Percentiles rank a stretch among this genome's conserved stretches.
Conservation (phyloP, 1,140 invertebrate species). For the Phocides pigmalion region DNA sequence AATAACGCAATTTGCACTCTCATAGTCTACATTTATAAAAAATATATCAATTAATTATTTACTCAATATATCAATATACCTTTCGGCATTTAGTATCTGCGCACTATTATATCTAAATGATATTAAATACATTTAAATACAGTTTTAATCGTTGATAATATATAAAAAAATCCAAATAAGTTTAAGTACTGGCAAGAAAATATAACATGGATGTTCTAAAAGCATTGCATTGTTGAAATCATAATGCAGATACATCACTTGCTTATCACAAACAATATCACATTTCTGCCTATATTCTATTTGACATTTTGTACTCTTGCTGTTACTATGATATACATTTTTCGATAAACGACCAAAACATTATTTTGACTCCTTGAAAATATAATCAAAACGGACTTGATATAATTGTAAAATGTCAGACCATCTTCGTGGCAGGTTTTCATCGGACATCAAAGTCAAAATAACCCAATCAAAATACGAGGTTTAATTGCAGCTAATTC, state of each 20-base stretch:
- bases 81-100: too few relatives aligned
- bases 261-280: neutral
- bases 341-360: slow-evolving; percentile 4
- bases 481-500: too few relatives aligned
- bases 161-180: neutral
- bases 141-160: too few relatives aligned
- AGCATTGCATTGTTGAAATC: too few relatives aligned
- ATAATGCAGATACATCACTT: too few relatives aligned
- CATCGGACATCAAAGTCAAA: neutral
- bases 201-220: neutral
- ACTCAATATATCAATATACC: too few relatives aligned
- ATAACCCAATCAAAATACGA: neutral
- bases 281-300: neutral
- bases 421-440: neutral
- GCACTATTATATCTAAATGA: neutral
- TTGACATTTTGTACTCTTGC: neutral
- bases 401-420: neutral
- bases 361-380: neutral
- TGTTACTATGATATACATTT: too few relatives aligned
- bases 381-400: neutral
- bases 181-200: neutral
- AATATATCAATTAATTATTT: neutral
- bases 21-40: too few relatives aligned
- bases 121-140: too few relatives aligned
- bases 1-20: neutral